A percentile compares a stretch with the other conserved stretches of the same genome.
These are phyloP conservation scores for Bufo gargarizans DNA, from an alignment of 2,113 vertebrate genomes.

Conservation along the genomic window DNA sequence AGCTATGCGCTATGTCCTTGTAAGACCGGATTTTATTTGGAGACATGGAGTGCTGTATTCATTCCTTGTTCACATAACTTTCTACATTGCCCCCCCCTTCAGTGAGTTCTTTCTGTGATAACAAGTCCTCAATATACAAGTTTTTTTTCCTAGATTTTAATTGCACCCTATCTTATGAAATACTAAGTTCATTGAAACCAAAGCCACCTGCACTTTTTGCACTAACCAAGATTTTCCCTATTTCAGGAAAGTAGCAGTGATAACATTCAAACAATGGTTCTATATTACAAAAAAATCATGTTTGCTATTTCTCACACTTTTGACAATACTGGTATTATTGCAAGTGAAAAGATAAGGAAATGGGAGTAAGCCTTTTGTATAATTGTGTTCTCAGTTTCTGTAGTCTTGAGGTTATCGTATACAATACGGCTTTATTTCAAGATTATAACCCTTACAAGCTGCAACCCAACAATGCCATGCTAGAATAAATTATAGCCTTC, in stretches of 20 bases:
- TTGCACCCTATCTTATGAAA: not conserved
- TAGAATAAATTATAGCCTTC: slow-evolving; percentile 1
- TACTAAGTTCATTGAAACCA: not conserved
- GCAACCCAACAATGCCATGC: not conserved
- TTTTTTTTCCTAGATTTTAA: not conserved
- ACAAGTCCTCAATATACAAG: not conserved
- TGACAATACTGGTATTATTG: slow-evolving; percentile 35
- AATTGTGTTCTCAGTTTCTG: slow-evolving; percentile 27
- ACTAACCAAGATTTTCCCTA: not conserved
- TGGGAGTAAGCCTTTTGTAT: slow-evolving; percentile 38
- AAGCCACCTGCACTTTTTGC: not conserved
- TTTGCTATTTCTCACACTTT: slow-evolving; percentile 30
- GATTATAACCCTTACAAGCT: not conserved
- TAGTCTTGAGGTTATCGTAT: slow-evolving; percentile 30
- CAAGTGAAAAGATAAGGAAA: slow-evolving; percentile 25
- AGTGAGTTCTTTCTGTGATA: not conserved
- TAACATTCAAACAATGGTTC: slow-evolving; percentile 24
- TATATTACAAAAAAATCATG: not conserved
- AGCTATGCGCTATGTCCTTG: no score
- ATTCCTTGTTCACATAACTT: no score
- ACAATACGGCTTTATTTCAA: slow-evolving; percentile 24
- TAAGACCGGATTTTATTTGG: no score
- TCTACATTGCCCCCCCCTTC: not conserved
- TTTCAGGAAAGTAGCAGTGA: slow-evolving; percentile 1
- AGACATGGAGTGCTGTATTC: no score